Conservation (phyloP, 2,797 vertebrate genomes). For the Linurgus olivaceus region DNA sequence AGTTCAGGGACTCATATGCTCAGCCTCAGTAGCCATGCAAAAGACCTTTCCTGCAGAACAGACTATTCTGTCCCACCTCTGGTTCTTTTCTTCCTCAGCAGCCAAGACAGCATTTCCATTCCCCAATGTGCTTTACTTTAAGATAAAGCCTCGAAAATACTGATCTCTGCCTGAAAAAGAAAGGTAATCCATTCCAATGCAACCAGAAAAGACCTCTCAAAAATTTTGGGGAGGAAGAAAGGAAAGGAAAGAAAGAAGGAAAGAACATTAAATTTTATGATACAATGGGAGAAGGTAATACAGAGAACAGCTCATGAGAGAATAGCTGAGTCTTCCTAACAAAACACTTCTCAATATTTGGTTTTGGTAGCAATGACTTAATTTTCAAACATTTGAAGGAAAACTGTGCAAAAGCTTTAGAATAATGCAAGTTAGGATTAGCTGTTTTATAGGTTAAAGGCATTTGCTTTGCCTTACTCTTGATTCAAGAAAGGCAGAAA, state of each 20-base stretch:
- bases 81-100: not conserved
- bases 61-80: not conserved
- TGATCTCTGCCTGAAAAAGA: not conserved
- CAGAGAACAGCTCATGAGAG: not conserved
- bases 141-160: not conserved
- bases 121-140: not conserved
- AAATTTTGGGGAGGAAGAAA: not conserved
- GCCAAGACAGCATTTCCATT: not conserved
- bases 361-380: not conserved
- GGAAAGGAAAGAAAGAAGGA: not conserved
- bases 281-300: not conserved
- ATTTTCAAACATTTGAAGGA: not conserved
- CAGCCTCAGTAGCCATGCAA: not conserved
- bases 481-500: not conserved
- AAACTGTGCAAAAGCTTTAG: not conserved
- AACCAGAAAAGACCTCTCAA: not conserved
- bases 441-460: not conserved
- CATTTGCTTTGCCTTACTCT: not conserved
- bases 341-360: not conserved
- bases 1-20: not conserved
- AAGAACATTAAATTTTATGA: not conserved
- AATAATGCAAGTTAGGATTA: not conserved
- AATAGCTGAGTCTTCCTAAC: not conserved
- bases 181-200: not conserved
- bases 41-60: not conserved